Evolutionary conservation across 1,140 invertebrate genomes (phyloP).

Genomic region (Drosophila nigromelanica): DNA sequence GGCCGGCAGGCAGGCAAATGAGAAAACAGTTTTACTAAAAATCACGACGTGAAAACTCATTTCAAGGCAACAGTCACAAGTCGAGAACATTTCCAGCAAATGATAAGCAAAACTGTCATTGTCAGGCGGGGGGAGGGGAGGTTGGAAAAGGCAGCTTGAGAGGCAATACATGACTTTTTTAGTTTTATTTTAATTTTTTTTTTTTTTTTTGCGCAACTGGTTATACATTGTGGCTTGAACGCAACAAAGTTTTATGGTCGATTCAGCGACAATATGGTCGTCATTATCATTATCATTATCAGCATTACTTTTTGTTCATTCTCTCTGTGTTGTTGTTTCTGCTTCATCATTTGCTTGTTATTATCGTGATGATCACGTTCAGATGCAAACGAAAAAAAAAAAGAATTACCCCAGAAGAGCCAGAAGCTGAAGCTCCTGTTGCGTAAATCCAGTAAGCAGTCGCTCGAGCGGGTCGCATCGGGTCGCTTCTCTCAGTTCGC

Average conservation of each 20-base stretch:
- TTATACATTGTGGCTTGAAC: conserved; percentile 55
- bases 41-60: conserved; percentile 46
- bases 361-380: conserved; percentile 73
- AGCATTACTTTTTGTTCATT: conserved; percentile 21
- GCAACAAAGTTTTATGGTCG: conserved; percentile 21
- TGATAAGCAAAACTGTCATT: conserved; percentile 79
- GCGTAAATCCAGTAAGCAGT: conserved; percentile 78
- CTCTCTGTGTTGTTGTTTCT: conserved; percentile 10
- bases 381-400: conserved; percentile 23
- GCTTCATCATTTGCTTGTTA: conserved; percentile 47
- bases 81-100: conserved; percentile 61
- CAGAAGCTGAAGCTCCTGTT: conserved; percentile 76
- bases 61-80: conserved; percentile 27
- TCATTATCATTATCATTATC: conserved; percentile 43
- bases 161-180: conserved; percentile 27
- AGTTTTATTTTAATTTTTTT: conserved; percentile 15
- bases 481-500: conserved; percentile 38
- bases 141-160: too few species aligned
- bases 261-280: conserved; percentile 32
- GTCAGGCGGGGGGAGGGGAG: conserved; percentile 1
- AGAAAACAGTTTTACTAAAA: conserved; percentile 11
- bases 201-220: conserved; percentile 51
- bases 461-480: conserved; percentile 47
- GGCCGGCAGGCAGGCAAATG: conserved; percentile 27
- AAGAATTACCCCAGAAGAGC: conserved; percentile 4